Evolutionary conservation across 2,797 vertebrate species (phyloP).

Genomic region (Caiman crocodilus): DNA sequence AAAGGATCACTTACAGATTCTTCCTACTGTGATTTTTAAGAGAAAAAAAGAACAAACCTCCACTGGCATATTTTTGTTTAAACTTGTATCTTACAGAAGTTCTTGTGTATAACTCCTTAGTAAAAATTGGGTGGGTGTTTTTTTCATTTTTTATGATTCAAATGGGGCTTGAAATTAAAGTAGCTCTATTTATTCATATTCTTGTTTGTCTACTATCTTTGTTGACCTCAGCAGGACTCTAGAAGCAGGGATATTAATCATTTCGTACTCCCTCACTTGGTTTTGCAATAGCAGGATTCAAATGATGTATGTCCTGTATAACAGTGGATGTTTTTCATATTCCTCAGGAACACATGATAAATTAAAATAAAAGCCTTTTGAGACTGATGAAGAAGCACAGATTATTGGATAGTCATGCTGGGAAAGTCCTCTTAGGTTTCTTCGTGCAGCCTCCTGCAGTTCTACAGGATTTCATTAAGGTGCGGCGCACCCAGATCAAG

Average conservation of each 20-base stretch:
- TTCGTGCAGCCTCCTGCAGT: neutral
- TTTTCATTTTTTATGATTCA: slow-evolving; percentile 27
- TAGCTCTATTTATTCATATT: slow-evolving; percentile 36
- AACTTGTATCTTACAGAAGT: neutral
- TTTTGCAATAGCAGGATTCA: neutral
- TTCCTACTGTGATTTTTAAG: slow-evolving; percentile 41
- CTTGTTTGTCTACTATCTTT: neutral
- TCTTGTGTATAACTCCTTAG: slow-evolving; percentile 3
- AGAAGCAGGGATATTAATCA: neutral
- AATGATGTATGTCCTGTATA: neutral
- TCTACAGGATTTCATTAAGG: neutral
- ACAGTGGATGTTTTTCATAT: rapidly evolving
- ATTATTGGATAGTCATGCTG: rapidly evolving
- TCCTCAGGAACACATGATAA: neutral
- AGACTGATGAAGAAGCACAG: neutral
- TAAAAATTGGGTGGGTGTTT: slow-evolving; percentile 1
- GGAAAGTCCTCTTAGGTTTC: neutral
- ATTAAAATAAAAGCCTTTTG: neutral
- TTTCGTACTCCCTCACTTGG: neutral
- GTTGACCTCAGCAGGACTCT: slow-evolving; percentile 45
- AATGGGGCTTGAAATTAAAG: slow-evolving; percentile 68
- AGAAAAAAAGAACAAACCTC: neutral
- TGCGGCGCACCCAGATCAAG: neutral
- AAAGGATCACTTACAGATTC: slow-evolving; percentile 18
- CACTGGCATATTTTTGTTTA: neutral